Base-by-base conservation (phyloP, 2,797 vertebrate species). In the Mus spretus region DNA sequence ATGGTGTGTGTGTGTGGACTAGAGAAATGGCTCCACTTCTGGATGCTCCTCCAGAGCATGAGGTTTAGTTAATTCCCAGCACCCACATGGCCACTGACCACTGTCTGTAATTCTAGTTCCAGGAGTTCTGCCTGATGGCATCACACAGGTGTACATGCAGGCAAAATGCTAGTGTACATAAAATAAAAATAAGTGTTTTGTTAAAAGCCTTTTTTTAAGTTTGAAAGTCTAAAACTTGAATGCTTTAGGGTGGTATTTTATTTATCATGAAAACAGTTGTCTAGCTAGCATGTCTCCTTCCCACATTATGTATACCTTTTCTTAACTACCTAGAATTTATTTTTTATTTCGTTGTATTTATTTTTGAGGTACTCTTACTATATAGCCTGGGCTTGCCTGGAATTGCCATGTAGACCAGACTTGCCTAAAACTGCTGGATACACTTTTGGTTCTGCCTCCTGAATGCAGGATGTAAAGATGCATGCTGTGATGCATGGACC, bases 181-280 rank as follows among this genome's bases (percentile, higher is more conserved):
- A 75, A 75, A 74, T 40, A 40, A 74, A 40, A 40, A 24, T 74
- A 74, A 37, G 11, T 74, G 40, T 11, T 74, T 67, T 67, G 13
- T 67, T 67, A 44, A 75, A 75, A 44, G 10, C 20, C 37, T 44
- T 20, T 13, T 13, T 75, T 75, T 44, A 75, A 44, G 26, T 75
- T 22, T 19, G 70, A 91, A 95, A 83, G 59, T 61, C 28, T 75
- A 79, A 72, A 79, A 63, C 34, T 83, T 75, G 59, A 37, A 84
- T 86, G 90, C 70, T 70, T 93, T 65, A 82, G 47, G 80, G 61
- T 57, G 6, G n/a, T 91, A 22, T 75, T 91, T 67, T 85, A 90
- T 75, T 93, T 83, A 78, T 28, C 47, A 59, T 40, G 37, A 91
- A 82, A 50, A 31, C 14, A 90, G 75, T 67, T 80, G n/a, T 44